These are phyloP conservation scores for Onychomys leucogaster DNA, from an alignment of 2,797 vertebrate genomes.

Conservation along the genomic window DNA sequence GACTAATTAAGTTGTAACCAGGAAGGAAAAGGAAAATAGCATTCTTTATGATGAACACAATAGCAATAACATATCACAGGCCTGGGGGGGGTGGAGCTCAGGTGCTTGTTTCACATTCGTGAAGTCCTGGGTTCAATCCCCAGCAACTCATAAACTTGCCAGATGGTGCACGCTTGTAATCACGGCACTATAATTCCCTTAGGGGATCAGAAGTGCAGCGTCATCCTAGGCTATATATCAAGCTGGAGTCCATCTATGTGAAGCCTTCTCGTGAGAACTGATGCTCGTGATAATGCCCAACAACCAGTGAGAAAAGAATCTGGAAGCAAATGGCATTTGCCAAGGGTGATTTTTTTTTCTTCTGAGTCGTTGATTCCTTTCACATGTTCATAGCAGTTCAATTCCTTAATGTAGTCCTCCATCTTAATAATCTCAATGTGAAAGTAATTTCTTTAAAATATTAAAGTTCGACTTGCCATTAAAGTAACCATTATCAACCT, in stretches of 20 bases:
- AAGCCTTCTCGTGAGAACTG: neutral
- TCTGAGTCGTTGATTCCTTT: conserved; percentile 13
- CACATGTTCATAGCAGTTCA: conserved; percentile 33
- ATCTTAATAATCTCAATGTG: conserved; percentile 9
- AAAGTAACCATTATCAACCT: neutral
- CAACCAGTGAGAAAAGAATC: neutral
- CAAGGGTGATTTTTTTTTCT: conserved; percentile 30
- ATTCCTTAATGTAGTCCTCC: neutral
- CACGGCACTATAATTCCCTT: neutral
- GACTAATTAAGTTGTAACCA: conserved; percentile 85
- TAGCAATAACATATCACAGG: neutral
- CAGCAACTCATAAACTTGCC: neutral
- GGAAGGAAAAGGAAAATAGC: conserved; percentile 70
- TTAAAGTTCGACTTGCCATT: conserved; percentile 33
- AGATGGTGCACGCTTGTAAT: neutral
- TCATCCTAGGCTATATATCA: neutral
- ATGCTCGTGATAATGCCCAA: neutral
- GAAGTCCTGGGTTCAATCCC: neutral
- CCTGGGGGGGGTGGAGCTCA: neutral
- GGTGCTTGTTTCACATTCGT: neutral
- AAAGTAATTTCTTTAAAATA: conserved; percentile 49
- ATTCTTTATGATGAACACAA: neutral
- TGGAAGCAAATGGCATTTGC: neutral
- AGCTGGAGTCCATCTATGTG: neutral
- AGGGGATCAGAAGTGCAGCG: neutral